A percentile compares a stretch with the other conserved stretches of the same genome.
Conservation (phyloP, 2,888 invertebrate species). For the Agriopis marginaria region DNA sequence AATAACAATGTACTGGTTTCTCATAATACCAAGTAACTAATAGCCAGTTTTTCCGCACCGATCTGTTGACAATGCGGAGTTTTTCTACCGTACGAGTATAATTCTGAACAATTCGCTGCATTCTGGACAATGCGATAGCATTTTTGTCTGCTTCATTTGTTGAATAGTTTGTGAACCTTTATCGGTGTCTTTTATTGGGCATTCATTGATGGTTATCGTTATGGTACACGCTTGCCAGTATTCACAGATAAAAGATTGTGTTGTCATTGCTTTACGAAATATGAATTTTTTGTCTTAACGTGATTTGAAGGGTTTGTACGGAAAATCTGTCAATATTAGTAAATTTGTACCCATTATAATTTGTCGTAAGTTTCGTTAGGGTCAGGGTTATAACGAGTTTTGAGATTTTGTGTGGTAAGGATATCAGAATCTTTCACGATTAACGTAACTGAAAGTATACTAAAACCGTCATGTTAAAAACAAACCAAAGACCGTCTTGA, state of each 20-base stretch:
- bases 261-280: too few relatives aligned
- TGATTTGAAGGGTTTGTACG: too few relatives aligned
- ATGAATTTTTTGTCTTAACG: too few relatives aligned
- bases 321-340: too few relatives aligned
- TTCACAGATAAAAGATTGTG: neutral
- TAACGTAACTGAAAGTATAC: too few relatives aligned
- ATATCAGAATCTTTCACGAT: too few relatives aligned
- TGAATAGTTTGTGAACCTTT: slow-evolving; percentile 28
- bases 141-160: slow-evolving; percentile 34
- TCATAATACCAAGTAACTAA: slow-evolving; percentile 23
- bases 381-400: too few relatives aligned
- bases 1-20: slow-evolving; percentile 40
- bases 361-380: too few relatives aligned
- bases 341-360: too few relatives aligned
- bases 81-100: slow-evolving; percentile 29
- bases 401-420: too few relatives aligned
- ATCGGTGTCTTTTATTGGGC: slow-evolving; percentile 15
- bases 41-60: slow-evolving; percentile 28
- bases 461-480: too few relatives aligned
- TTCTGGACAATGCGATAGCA: slow-evolving; percentile 32
- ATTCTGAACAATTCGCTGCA: slow-evolving; percentile 39
- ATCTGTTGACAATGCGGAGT: slow-evolving; percentile 40
- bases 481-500: too few relatives aligned
- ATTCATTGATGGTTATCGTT: slow-evolving; percentile 19
- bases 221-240: neutral